These are phyloP conservation scores for Phragmatobia fuliginosa DNA, from an alignment of 2,888 invertebrate genomes.

Conservation along the genomic window DNA sequence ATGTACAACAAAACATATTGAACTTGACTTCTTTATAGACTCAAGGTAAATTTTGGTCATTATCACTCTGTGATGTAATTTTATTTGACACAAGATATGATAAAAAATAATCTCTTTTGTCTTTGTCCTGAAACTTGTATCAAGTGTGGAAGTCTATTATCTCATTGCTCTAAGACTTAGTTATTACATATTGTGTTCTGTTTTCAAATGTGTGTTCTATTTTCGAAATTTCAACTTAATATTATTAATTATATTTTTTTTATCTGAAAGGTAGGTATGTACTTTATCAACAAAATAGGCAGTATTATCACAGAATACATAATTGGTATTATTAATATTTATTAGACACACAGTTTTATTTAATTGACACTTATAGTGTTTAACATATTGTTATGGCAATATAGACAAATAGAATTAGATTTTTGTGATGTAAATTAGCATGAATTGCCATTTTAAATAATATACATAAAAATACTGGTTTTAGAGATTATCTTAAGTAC, in stretches of 20 bases:
- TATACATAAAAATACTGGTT: too few species aligned
- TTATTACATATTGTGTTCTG: background rate
- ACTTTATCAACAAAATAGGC: too few species aligned
- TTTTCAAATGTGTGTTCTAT: background rate
- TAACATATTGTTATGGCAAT: background rate
- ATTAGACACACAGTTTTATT: conserved; percentile 1
- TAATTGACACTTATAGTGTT: background rate
- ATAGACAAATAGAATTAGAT: background rate
- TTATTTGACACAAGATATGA: conserved; percentile 59
- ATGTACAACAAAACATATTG: conserved; percentile 44
- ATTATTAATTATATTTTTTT: background rate
- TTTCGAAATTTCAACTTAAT: background rate
- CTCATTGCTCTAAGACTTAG: conserved; percentile 24
- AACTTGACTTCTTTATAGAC: conserved; percentile 66
- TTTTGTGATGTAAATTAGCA: background rate
- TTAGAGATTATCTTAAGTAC: background rate
- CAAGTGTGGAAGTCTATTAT: conserved; percentile 37
- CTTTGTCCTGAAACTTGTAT: conserved; percentile 54
- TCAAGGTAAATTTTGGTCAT: conserved; percentile 59
- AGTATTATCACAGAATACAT: too few species aligned
- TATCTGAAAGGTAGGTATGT: too few species aligned
- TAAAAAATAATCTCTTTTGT: conserved; percentile 65
- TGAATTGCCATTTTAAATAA: background rate
- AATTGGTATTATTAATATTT: too few species aligned
- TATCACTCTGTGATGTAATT: conserved; percentile 63